Base-by-base conservation (phyloP, 2,888 invertebrate genomes). In the Onthophagus sagittarius region DNA sequence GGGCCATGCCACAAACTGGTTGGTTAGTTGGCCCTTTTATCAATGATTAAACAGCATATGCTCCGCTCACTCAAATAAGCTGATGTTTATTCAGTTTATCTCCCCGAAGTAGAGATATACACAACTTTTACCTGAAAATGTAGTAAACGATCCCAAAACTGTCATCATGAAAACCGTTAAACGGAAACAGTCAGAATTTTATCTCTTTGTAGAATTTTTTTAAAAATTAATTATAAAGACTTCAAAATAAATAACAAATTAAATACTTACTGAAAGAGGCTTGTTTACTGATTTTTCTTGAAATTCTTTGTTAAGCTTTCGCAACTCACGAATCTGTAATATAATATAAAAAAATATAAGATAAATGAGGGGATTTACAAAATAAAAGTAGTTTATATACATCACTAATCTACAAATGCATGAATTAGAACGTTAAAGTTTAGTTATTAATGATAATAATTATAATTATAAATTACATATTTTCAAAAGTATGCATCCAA, bases 21-120 rank as follows among this genome's bases (percentile, higher is more conserved):
- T 15, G 14, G 13, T 7, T 67, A 23, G 67, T n/a, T 15, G 14
- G 13, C 15, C 31, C 32, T 32, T 65, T 67, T 67, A 67, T 67
- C 67, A 31, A 32, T 23, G 32, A 31, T 67, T 32, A 67, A 67
- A 67, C 67, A 67, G 23, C 67, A 53, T 53, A 53, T 53, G 39
- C 39, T 53, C 39, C 39, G 39, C 39, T 23, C 23, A 11, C 39
- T 53, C 39, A 53, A 53, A 53, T 53, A 53, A 53, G 11, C 39
- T 53, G 23, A 3, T 53, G 39, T 53, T 53, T 53, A 53, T 11
- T 53, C 11, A 9, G 39, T 53, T 53, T 53, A 53, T 53, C 39
- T 9, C 39, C 39, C 23, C 23, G 23, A 53, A 53, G 39, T 23
- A 23, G 23, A 23, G 23, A 23, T 23, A 53, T 53, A 53, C 39